Percentiles rank a stretch among this genome's conserved stretches.
Evolutionary conservation across 2,797 vertebrate species (phyloP).

Genomic region (Mycteria americana): DNA sequence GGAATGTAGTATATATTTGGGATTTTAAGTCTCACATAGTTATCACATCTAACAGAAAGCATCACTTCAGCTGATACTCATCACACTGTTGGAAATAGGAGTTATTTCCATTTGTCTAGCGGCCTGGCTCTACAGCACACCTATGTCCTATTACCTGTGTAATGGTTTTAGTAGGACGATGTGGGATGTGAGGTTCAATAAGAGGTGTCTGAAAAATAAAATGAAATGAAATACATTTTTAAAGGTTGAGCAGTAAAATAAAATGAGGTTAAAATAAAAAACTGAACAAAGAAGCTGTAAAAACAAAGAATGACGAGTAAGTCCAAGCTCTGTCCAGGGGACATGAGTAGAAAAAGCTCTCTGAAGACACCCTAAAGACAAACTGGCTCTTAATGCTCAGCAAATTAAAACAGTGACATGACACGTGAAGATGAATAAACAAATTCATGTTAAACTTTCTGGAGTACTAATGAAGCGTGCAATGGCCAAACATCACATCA

Average conservation of each 20-base stretch:
- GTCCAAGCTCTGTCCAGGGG: slow-evolving; percentile 9
- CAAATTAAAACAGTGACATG: slow-evolving; percentile 52
- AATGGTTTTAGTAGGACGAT: slow-evolving; percentile 85
- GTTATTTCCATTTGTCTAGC: background rate
- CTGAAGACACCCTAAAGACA: slow-evolving; percentile 45
- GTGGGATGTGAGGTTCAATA: slow-evolving; percentile 86
- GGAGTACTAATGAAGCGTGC: background rate
- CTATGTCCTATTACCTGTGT: slow-evolving; percentile 84
- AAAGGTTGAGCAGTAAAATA: slow-evolving; percentile 53
- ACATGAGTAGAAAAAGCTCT: background rate
- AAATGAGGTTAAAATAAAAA: slow-evolving; percentile 57
- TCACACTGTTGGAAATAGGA: background rate
- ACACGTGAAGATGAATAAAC: background rate
- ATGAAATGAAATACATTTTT: slow-evolving; percentile 77
- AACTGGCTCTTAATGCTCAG: slow-evolving; percentile 30
- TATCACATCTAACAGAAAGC: slow-evolving; percentile 19
- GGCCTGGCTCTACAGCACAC: slow-evolving; percentile 43
- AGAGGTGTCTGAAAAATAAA: slow-evolving; percentile 95
- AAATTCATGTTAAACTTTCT: background rate
- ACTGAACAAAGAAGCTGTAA: slow-evolving; percentile 46
- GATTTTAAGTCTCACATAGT: background rate
- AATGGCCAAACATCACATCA: background rate
- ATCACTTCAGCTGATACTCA: background rate
- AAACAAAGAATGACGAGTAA: slow-evolving; percentile 25
- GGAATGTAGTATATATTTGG: background rate